Evolutionary conservation across 2,797 vertebrate genomes (phyloP).

Genomic region (Spinus pinus): DNA sequence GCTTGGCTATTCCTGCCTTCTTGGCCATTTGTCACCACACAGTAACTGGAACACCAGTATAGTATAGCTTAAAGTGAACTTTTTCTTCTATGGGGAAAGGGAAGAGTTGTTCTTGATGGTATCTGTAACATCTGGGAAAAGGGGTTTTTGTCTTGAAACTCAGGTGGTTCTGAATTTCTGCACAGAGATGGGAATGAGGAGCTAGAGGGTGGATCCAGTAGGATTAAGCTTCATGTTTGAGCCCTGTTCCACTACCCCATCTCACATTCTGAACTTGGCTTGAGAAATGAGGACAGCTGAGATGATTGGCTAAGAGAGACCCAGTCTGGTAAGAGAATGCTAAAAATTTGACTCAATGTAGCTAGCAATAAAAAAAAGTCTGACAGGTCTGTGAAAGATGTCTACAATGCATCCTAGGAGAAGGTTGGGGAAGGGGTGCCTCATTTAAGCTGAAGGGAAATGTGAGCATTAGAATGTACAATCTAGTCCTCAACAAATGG

Average conservation of each 20-base stretch:
- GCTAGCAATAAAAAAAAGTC: not conserved
- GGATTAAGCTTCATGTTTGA: not conserved
- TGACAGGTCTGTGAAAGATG: not conserved
- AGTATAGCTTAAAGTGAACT: not conserved
- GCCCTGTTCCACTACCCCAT: not conserved
- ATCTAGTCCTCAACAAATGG: not conserved
- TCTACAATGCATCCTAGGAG: not conserved
- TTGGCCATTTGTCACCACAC: not conserved
- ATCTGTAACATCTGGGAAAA: not conserved
- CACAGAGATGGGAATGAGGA: not conserved
- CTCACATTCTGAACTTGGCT: not conserved
- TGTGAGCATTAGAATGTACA: not conserved
- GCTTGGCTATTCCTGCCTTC: not conserved
- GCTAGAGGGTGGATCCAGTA: not conserved
- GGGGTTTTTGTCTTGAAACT: not conserved
- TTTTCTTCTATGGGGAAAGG: not conserved
- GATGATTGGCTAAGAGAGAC: not conserved
- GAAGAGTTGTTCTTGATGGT: not conserved
- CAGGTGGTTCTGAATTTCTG: not conserved
- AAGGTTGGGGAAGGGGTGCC: not conserved
- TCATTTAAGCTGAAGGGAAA: not conserved
- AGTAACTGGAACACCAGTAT: not conserved
- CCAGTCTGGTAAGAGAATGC: not conserved
- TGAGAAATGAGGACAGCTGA: not conserved
- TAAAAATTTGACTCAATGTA: not conserved